Evolutionary conservation across 2,888 invertebrate genomes (phyloP).

Genomic region (Crematogaster levior): DNA sequence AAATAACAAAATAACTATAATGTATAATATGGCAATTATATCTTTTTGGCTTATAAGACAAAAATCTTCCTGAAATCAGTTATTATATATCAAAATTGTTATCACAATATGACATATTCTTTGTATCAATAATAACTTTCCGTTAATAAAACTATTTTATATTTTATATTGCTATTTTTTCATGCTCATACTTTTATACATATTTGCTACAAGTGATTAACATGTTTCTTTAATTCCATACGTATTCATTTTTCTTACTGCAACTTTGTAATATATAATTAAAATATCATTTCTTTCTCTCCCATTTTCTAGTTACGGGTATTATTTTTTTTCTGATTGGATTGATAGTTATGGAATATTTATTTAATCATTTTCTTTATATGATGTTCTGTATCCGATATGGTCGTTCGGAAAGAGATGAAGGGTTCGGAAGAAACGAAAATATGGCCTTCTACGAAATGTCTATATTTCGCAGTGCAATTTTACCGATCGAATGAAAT

Average conservation of each 20-base stretch:
- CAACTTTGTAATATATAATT: neutral
- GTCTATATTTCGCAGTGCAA: neutral
- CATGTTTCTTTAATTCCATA: neutral
- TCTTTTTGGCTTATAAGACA: neutral
- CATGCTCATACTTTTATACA: neutral
- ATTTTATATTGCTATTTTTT: neutral
- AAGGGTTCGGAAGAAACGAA: neutral
- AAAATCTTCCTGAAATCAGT: neutral
- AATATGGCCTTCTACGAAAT: neutral
- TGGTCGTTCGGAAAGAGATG: neutral
- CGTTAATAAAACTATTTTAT: neutral
- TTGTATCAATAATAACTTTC: constrained; percentile 4
- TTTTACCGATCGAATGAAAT: neutral
- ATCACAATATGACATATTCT: neutral
- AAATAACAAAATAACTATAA: neutral
- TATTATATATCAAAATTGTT: neutral
- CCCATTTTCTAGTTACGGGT: neutral
- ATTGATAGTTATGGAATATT: neutral
- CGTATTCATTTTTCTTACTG: neutral
- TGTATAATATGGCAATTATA: neutral
- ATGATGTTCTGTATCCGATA: neutral
- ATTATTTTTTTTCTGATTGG: neutral
- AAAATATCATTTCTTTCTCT: neutral
- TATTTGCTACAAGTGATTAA: neutral
- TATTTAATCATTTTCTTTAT: neutral